Base-by-base conservation (phyloP, 1,140 invertebrate genomes). In the Papilio machaon region DNA sequence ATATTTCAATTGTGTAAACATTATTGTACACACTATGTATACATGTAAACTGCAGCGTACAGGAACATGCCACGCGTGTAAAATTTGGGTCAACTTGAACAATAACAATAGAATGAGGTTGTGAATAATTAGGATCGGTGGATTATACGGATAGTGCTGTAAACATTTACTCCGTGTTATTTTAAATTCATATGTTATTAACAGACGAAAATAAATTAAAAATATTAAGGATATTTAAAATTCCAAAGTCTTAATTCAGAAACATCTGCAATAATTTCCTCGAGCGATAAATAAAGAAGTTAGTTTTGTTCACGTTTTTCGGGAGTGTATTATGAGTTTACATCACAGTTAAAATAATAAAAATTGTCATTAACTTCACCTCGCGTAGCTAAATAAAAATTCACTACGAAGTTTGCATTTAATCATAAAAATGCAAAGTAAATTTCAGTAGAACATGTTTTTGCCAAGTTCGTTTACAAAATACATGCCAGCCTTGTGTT, bases 41-140 rank as follows among this genome's bases (percentile, higher is more conserved):
- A 17, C 5, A 70, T 11, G 7, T 38, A 35, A 11, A 64, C n/a
- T 58, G n/a, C 54, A 58, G 54, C 15, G 64, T 70, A 35, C 30
- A 70, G 1, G 2, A 70, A 38, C 64, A 1, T 38, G 11, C 64
- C 30, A 23, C 30, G 64, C 11, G 10, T 70, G 47, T 35, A 23
- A 54, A 49, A 76, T 76, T 76, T 49, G 49, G 74, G 47, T 76
- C 73, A 75, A 75, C 73, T 46, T 75, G 13, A 75, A 23, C 73
- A 49, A 75, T 75, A 75, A 75, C 73, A 75, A 30, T 47, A 49
- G 19, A 75, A 49, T 64, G 73, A 52, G 47, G 47, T 19, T 23
- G 73, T 75, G 73, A 75, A 75, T 75, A 49, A 75, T 75, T 75
- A 75, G 73, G 73, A 46, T 49, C 73, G 49, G 19, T 13, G 30